Evolutionary conservation across 2,797 vertebrate species (phyloP).

Genomic region (Hemitrygon akajei): DNA sequence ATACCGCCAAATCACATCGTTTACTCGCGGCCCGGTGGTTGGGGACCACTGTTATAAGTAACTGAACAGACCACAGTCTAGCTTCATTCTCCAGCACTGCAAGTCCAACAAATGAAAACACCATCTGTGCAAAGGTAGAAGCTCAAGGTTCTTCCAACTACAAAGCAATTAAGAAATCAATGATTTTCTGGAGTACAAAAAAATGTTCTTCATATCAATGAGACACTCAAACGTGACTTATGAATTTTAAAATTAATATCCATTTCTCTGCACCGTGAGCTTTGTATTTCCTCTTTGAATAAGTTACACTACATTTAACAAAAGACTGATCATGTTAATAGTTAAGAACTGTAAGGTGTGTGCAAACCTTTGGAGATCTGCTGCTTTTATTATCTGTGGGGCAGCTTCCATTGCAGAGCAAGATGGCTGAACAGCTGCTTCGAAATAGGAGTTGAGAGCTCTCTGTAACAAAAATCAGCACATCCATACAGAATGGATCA

Average conservation of each 20-base stretch:
- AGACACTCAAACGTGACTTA: neutral
- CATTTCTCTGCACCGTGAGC: neutral
- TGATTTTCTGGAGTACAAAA: neutral
- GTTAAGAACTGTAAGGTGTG: neutral
- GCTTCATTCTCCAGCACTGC: neutral
- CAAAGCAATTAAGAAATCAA: too few species aligned
- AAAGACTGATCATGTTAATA: neutral
- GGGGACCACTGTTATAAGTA: too few species aligned
- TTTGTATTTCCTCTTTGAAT: neutral
- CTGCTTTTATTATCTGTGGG: neutral
- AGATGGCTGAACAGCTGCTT: constrained; percentile 60
- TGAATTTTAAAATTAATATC: neutral
- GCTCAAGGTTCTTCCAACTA: too few species aligned
- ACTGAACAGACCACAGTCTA: neutral
- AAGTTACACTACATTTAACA: neutral
- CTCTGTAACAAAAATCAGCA: constrained; percentile 55
- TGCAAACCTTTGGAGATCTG: neutral
- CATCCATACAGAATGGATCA: too few species aligned
- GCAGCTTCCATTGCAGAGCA: constrained; percentile 47
- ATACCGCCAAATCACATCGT: too few species aligned
- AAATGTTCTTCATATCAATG: neutral
- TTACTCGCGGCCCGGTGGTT: too few species aligned
- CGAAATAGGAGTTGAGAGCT: constrained; percentile 79
- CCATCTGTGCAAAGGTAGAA: too few species aligned
- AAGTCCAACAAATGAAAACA: too few species aligned